phyloP scores from a whole-genome alignment of 2,888 invertebrate species.

The Erpobdella octoculata region DNA sequence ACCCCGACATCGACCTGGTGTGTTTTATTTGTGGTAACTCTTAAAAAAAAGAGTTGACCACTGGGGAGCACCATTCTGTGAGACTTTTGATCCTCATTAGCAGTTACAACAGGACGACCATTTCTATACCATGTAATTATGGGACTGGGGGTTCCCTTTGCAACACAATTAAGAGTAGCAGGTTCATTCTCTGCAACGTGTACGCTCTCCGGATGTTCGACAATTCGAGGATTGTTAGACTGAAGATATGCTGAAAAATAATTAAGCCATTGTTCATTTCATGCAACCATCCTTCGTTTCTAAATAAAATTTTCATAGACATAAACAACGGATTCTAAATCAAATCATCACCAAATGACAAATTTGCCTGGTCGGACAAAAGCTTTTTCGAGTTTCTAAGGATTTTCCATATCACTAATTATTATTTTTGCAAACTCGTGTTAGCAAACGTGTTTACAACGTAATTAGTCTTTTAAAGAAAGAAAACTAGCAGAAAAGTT shows the following conservation, averaged over 20 bases:
- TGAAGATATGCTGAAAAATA: neutral
- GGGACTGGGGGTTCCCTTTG: conserved; percentile 76
- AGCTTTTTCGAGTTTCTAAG: no score
- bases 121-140: conserved; percentile 88
- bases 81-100: conserved; percentile 65
- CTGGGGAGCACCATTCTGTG: conserved; percentile 72
- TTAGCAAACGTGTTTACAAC: no score
- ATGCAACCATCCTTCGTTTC: no score
- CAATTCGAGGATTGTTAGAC: conserved; percentile 67
- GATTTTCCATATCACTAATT: no score
- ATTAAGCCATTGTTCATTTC: neutral
- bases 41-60: conserved; percentile 84
- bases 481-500: no score
- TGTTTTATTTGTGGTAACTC: conserved; percentile 72
- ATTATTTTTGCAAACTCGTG: no score
- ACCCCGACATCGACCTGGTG: conserved; percentile 47
- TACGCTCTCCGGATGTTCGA: conserved; percentile 91
- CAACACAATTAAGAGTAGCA: conserved; percentile 91
- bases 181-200: conserved; percentile 92
- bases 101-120: conserved; percentile 63
- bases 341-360: no score
- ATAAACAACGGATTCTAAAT: no score
- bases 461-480: no score
- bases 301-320: no score
- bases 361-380: no score